A percentile compares a stretch with the other conserved stretches of the same genome.
Conservation (phyloP, 37 sponge, comb jelly and placozoan genomes). For the Oscarella lobularis region DNA sequence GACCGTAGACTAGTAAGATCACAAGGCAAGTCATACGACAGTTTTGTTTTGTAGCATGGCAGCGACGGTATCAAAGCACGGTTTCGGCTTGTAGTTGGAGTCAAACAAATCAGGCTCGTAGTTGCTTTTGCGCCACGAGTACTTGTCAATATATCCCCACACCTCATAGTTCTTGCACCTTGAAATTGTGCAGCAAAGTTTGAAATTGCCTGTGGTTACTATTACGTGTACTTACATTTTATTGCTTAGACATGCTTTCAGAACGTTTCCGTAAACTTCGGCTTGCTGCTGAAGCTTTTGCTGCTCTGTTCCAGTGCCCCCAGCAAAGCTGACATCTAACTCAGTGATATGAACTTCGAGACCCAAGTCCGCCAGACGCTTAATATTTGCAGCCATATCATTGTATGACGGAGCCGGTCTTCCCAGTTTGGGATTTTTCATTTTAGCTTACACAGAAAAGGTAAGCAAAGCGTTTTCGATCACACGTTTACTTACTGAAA, state of each 20-base stretch:
- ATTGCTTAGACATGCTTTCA: background rate
- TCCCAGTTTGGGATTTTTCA: background rate
- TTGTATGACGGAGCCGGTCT: background rate
- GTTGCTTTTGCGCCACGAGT: background rate
- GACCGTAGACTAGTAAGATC: too few relatives aligned
- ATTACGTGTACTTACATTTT: background rate
- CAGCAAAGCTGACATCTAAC: background rate
- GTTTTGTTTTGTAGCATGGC: too few relatives aligned
- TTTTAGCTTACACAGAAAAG: too few relatives aligned
- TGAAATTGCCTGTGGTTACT: background rate
- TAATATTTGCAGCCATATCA: background rate
- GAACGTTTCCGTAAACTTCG: background rate
- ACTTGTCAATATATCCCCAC: conserved; percentile 3
- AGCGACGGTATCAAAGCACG: conserved; percentile 3
- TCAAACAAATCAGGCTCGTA: conserved; percentile 2
- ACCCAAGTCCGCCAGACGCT: conserved; percentile 2
- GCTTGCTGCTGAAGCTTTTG: background rate
- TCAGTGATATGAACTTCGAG: conserved; percentile 7
- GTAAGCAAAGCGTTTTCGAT: too few relatives aligned
- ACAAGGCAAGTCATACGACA: too few relatives aligned
- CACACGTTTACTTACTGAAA: background rate
- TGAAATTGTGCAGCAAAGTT: background rate
- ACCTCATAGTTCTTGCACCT: conserved; percentile 1
- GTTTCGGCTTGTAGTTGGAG: background rate
- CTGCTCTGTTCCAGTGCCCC: background rate